Base-by-base conservation (phyloP, 2,888 invertebrate genomes). In the Clivina fossor region DNA sequence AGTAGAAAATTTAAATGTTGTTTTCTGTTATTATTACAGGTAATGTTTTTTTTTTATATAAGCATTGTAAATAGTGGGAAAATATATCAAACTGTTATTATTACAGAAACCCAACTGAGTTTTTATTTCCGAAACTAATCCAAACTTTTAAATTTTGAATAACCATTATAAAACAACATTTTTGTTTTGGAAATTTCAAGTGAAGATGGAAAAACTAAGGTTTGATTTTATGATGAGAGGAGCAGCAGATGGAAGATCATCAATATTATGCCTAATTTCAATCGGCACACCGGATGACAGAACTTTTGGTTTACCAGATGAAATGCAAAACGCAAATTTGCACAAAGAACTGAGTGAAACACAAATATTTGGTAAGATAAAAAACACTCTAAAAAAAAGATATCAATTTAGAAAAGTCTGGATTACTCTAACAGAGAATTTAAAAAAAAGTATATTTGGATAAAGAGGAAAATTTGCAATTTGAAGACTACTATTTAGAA, bases 381-480 rank as follows among this genome's bases (percentile, higher is more conserved):
- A 59, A 59, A 59, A 58, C 28, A 57, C 56, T 16, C 33, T 61
- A 30, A 58, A 43, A 47, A n/a, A 50, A 57, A 61, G 61, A 44
- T 19, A 58, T 30, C 58, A 62, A 58, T 37, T 19, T 5, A 58
- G 59, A 49, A 61, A 56, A 50, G 56, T 62, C 4, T 63, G 61
- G 60, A 59, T 62, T 22, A 60, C 20, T 26, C 15, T 60, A 49
- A 33, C 57, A 32, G 56, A 58, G 19, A 60, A 60, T 30, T 37
- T 56, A 13, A 40, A 8, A n/a, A 30, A 41, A 33, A 41, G 26
- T 19, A 8, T 62, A 62, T 46, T 32, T 59, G 15, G 61, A 60
- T 58, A 60, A 62, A 30, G 54, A 60, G 30, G 59, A 57, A 37
- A 61, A 61, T 48, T 16, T 61, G 33, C 56, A 56, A 53, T 57